phyloP scores from a whole-genome alignment of 2,113 vertebrate genomes.

The Salminus brasiliensis region DNA sequence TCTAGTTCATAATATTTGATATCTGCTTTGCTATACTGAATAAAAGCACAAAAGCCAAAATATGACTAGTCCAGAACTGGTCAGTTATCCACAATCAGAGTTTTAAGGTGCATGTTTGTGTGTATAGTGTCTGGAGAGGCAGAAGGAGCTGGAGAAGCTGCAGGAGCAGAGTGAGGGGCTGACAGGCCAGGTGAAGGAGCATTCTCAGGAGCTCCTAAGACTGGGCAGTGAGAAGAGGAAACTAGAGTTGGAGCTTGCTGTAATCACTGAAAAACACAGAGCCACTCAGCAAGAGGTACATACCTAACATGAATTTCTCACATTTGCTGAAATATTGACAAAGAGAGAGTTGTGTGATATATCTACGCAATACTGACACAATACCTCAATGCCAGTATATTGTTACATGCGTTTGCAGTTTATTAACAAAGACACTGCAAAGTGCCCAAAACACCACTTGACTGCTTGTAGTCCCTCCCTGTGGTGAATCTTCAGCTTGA shows the following conservation, averaged over 20 bases:
- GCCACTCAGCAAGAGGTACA: constrained; percentile 66
- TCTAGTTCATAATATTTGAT: no score
- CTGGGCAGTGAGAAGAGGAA: constrained; percentile 62
- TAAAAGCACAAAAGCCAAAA: background rate
- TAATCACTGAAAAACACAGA: constrained; percentile 66
- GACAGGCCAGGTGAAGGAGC: constrained; percentile 65
- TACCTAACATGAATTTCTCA: no score
- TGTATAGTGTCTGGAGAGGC: constrained; percentile 60
- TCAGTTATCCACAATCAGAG: no score
- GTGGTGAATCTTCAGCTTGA: no score
- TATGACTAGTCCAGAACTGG: no score
- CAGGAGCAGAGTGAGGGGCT: constrained; percentile 60
- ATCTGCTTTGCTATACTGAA: background rate
- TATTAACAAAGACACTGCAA: no score
- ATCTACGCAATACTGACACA: no score
- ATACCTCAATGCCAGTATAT: no score
- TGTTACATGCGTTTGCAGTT: no score
- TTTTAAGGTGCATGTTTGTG: constrained; percentile 54
- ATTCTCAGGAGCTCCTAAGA: constrained; percentile 58
- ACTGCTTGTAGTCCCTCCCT: no score
- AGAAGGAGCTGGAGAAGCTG: constrained; percentile 63
- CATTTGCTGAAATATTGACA: background rate
- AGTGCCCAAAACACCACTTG: no score
- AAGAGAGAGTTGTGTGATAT: no score
- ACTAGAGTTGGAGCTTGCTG: constrained; percentile 67